These are phyloP conservation scores for Microchrysa polita DNA, from an alignment of 2,888 invertebrate species.

Conservation along the genomic window DNA sequence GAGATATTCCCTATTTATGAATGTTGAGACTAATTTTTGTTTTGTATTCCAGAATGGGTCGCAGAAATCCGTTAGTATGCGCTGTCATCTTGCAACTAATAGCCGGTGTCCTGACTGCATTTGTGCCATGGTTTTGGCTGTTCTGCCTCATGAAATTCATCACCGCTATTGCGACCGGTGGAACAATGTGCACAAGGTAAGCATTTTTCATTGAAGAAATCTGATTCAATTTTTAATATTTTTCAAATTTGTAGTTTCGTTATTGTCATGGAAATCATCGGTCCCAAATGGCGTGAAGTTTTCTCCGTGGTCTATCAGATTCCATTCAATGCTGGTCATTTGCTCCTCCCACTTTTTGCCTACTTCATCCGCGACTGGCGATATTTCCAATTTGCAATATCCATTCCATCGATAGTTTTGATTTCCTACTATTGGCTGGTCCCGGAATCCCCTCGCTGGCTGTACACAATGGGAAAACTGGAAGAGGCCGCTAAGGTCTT, in stretches of 20 bases:
- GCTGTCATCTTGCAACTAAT: slow-evolving; percentile 79
- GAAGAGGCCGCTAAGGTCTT: slow-evolving; percentile 71
- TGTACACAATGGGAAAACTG: slow-evolving; percentile 73
- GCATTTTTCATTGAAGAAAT: background rate
- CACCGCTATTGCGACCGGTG: slow-evolving; percentile 80
- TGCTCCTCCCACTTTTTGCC: slow-evolving; percentile 69
- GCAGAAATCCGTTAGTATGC: slow-evolving; percentile 76
- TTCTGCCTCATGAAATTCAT: slow-evolving; percentile 77
- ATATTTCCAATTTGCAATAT: slow-evolving; percentile 71
- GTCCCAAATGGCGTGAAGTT: slow-evolving; percentile 63
- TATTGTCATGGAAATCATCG: slow-evolving; percentile 65
- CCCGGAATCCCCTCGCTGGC: slow-evolving; percentile 84
- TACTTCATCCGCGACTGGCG: slow-evolving; percentile 73
- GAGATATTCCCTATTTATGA: too few species aligned
- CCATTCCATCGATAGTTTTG: slow-evolving; percentile 70
- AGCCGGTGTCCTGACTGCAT: slow-evolving; percentile 76
- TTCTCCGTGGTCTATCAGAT: slow-evolving; percentile 70
- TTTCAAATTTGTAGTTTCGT: slow-evolving; percentile 68
- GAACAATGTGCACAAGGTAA: slow-evolving; percentile 78
- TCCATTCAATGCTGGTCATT: slow-evolving; percentile 73
- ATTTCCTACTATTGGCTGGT: slow-evolving; percentile 73
- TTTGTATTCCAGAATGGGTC: slow-evolving; percentile 72
- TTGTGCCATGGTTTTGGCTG: slow-evolving; percentile 72
- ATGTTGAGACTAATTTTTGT: background rate
- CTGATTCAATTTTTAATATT: slow-evolving; percentile 6